Evolutionary conservation across 1,140 invertebrate genomes (phyloP).

Genomic region (Formica selysi): DNA sequence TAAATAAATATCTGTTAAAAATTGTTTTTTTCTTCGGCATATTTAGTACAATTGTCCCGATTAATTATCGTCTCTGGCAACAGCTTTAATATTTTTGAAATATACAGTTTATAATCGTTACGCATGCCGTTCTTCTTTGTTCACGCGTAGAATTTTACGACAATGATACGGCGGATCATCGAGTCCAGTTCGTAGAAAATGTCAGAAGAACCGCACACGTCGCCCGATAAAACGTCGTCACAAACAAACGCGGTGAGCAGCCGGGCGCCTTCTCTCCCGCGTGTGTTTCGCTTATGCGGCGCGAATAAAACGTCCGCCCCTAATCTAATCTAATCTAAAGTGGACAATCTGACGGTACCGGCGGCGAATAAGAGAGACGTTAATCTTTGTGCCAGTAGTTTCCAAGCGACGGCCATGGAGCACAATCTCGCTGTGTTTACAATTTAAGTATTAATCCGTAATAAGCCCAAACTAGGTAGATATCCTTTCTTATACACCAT

Average conservation of each 20-base stretch:
- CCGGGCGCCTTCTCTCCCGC: constrained; percentile 16
- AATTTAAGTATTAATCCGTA: constrained; percentile 13
- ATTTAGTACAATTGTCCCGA: neutral
- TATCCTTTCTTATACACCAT: neutral
- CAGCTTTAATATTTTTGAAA: neutral
- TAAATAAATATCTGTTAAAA: neutral
- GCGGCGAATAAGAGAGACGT: constrained; percentile 60
- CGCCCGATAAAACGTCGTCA: constrained; percentile 74
- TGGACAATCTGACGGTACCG: constrained; percentile 51
- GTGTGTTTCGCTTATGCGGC: constrained; percentile 56
- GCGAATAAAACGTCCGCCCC: constrained; percentile 53
- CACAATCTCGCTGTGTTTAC: neutral
- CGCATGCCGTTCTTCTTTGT: constrained; percentile 32
- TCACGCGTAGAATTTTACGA: constrained; percentile 47
- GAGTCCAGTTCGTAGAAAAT: constrained; percentile 69
- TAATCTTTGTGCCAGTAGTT: constrained; percentile 52
- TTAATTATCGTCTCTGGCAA: neutral
- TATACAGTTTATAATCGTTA: neutral
- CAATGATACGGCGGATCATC: constrained; percentile 50
- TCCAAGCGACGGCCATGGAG: constrained; percentile 19
- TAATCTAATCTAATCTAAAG: constrained; percentile 54
- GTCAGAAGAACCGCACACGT: constrained; percentile 71
- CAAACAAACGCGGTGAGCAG: constrained; percentile 73
- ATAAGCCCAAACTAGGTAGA: neutral
- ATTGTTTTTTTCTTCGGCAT: neutral